Conservation (phyloP, 2,888 invertebrate species). For the Neria commutata region DNA sequence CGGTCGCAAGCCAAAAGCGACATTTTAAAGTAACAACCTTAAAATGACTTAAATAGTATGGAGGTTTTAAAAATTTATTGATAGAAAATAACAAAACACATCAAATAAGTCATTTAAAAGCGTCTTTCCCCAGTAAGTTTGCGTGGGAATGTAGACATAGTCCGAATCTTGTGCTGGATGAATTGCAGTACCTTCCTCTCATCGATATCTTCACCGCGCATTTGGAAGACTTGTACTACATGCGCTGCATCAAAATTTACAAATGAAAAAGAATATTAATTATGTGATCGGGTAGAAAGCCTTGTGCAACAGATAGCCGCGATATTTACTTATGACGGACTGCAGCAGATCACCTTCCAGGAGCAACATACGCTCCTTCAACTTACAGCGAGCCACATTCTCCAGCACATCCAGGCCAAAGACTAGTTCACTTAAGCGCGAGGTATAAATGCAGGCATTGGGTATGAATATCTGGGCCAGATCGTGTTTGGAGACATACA, state of each 20-base stretch:
- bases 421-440: conserved; percentile 55
- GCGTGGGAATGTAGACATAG: conserved; percentile 26
- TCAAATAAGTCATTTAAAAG: neutral
- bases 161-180: conserved; percentile 50
- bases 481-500: conserved; percentile 55
- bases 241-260: conserved; percentile 51
- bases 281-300: too few relatives aligned
- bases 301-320: too few relatives aligned
- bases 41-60: neutral
- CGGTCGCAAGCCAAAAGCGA: too few relatives aligned
- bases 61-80: neutral
- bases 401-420: conserved; percentile 50
- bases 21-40: neutral
- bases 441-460: conserved; percentile 57
- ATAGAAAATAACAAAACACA: neutral
- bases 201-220: conserved; percentile 45
- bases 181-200: conserved; percentile 45
- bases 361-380: conserved; percentile 35
- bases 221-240: conserved; percentile 56
- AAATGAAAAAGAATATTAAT: too few relatives aligned
- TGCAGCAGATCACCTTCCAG: conserved; percentile 47
- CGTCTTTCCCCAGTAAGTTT: neutral
- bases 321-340: conserved; percentile 55
- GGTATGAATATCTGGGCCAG: conserved; percentile 54
- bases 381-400: conserved; percentile 40